Evolutionary conservation across 2,113 vertebrate genomes (phyloP), one percentile per base, ranked within the genome.

Genomic region (Thinocorus orbignyianus): DNA sequence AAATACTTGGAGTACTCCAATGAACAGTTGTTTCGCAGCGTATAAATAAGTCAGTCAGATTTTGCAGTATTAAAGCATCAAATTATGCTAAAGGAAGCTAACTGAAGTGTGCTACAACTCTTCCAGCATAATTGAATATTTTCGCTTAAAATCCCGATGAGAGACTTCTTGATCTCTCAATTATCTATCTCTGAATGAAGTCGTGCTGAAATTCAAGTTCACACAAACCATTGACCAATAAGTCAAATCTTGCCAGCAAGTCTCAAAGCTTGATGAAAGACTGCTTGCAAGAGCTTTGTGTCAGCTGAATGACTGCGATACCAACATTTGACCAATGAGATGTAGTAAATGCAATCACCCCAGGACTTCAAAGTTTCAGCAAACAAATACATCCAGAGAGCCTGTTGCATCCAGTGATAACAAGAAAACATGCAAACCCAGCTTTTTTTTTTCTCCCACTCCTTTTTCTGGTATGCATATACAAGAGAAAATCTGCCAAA

Each of bases 401-500:
- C 25, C 33, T 93, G 19, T n/a, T 84, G 52, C 48, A 74, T 57
- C 49, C 30, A 76, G 39, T 1, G 4, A 90, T 35, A 95, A 92
- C 12, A 68, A 90, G 61, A 90, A 96, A 72, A 48, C 66, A 60
- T 23, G 23, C 15, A 81, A 95, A 62, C 17, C 10, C 35, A 64
- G 64, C 4, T 48, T 20, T 73, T 61, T 44, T 57, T 25, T 23
- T 42, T 79, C 71, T 51, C 55, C 81, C 93, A 92, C 95, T 88
- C 86, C 88, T 92, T 91, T 78, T 92, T 94, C 94, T 96, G 94
- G 95, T 95, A 96, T 96, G 94, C 77, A 46, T 77, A 62, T 3
- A 91, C 12, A 74, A 96, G 58, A 92, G 73, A 96, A 91, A 97
- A 95, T 12, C 69, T 93, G 92, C 90, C 97, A 97, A 97, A 92